Conservation (phyloP, 2,888 invertebrate species). For the Pollenia angustigena region DNA sequence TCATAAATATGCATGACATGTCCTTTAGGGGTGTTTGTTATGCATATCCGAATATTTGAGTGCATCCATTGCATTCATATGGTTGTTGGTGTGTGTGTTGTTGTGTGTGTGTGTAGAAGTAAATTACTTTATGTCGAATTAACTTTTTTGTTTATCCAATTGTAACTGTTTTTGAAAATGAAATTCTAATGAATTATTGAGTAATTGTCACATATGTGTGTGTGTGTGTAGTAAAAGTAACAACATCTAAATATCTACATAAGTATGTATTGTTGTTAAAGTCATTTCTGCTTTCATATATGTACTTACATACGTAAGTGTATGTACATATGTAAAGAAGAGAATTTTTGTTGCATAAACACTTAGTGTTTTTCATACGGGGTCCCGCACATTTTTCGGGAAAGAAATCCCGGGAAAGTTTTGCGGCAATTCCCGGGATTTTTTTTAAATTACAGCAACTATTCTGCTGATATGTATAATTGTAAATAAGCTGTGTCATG, state of each 20-base stretch:
- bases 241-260: no score
- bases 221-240: neutral
- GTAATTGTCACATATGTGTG: constrained; percentile 79
- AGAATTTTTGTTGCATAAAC: neutral
- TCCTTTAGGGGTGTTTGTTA: constrained; percentile 26
- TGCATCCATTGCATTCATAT: neutral
- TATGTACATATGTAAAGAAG: neutral
- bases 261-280: neutral
- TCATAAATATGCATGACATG: constrained; percentile 64
- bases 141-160: constrained; percentile 62
- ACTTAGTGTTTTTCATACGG: no score
- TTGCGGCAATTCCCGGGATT: no score
- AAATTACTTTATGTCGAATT: constrained; percentile 52
- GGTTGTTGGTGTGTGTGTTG: neutral
- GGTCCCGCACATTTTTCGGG: no score
- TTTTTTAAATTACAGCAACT: no score
- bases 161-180: constrained; percentile 77
- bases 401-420: no score
- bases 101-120: neutral
- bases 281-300: neutral
- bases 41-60: neutral
- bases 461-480: no score
- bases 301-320: neutral
- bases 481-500: no score
- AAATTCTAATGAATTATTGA: constrained; percentile 83